Evolutionary conservation across 2,113 vertebrate genomes (phyloP).

Genomic region (Hoplias malabaricus): DNA sequence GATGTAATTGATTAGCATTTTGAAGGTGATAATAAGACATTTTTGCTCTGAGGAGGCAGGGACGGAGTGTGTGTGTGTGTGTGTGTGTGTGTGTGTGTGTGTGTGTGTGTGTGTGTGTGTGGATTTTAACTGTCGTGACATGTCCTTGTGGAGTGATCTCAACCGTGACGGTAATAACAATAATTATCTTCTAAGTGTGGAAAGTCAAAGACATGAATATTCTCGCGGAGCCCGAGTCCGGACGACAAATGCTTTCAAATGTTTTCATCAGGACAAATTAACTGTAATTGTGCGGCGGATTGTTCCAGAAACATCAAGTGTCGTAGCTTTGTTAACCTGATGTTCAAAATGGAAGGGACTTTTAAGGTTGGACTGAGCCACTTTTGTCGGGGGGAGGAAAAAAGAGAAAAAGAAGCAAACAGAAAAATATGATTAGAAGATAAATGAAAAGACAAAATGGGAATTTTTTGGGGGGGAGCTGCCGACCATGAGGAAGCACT

Average conservation of each 20-base stretch:
- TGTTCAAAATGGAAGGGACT: constrained; percentile 36
- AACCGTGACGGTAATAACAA: constrained; percentile 81
- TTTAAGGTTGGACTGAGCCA: neutral
- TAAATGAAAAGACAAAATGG: constrained; percentile 45
- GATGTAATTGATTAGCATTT: constrained; percentile 67
- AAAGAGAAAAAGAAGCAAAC: constrained; percentile 5
- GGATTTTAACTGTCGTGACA: constrained; percentile 70
- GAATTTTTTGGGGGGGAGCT: constrained; percentile 14
- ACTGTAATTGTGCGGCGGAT: constrained; percentile 73
- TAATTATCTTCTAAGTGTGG: constrained; percentile 80
- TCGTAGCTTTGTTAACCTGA: constrained; percentile 36
- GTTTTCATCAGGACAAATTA: constrained; percentile 75
- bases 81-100: constrained; percentile 17
- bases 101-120: constrained; percentile 18
- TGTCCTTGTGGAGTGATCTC: constrained; percentile 79
- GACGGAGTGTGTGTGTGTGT: constrained; percentile 59
- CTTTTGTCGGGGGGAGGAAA: constrained; percentile 26
- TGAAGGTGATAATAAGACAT: constrained; percentile 74
- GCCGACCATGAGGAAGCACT: constrained; percentile 33
- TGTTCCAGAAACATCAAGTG: constrained; percentile 47
- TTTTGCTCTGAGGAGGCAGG: constrained; percentile 60
- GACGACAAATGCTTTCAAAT: constrained; percentile 67
- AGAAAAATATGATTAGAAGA: constrained; percentile 45
- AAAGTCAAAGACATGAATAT: constrained; percentile 76
- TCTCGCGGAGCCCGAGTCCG: constrained; percentile 62